phyloP scores from a whole-genome alignment of 2,888 invertebrate species.

The Andrena fulva region DNA sequence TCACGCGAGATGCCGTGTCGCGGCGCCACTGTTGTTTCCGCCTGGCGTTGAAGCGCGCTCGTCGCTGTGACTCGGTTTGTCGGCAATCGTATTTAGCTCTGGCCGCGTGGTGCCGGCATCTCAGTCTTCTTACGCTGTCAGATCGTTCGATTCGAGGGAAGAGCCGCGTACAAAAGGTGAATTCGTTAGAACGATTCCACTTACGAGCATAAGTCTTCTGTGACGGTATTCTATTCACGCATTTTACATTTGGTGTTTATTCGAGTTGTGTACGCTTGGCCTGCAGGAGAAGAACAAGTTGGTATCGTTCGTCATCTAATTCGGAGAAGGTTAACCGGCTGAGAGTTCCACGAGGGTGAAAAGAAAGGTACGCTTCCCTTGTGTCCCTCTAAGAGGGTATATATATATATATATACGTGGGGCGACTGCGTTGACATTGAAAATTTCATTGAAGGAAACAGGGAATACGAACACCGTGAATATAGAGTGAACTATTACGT shows the following conservation, averaged over 20 bases:
- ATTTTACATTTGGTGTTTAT: conserved; percentile 11
- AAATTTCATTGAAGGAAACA: neutral
- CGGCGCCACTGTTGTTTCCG: conserved; percentile 43
- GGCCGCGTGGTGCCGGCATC: conserved; percentile 66
- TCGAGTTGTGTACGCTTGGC: neutral
- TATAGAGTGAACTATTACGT: too few species aligned
- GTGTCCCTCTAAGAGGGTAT: neutral
- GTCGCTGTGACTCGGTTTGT: conserved; percentile 28
- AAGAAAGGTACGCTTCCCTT: conserved; percentile 10
- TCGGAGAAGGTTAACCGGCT: conserved; percentile 11
- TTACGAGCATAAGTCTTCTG: neutral
- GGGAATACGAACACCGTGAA: neutral
- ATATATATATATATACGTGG: too few species aligned
- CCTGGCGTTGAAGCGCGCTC: neutral
- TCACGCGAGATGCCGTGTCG: neutral
- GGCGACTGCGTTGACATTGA: too few species aligned
- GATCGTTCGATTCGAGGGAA: conserved; percentile 1
- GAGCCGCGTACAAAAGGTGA: neutral
- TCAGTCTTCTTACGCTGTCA: conserved; percentile 62
- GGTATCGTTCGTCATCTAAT: neutral
- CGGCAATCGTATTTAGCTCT: conserved; percentile 70
- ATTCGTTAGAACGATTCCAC: neutral
- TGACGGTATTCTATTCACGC: neutral
- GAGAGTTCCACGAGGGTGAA: conserved; percentile 6
- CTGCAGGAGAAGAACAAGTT: neutral